These are phyloP conservation scores for Himalopsyche phryganea DNA, from an alignment of 1,140 invertebrate genomes.

Conservation along the genomic window DNA sequence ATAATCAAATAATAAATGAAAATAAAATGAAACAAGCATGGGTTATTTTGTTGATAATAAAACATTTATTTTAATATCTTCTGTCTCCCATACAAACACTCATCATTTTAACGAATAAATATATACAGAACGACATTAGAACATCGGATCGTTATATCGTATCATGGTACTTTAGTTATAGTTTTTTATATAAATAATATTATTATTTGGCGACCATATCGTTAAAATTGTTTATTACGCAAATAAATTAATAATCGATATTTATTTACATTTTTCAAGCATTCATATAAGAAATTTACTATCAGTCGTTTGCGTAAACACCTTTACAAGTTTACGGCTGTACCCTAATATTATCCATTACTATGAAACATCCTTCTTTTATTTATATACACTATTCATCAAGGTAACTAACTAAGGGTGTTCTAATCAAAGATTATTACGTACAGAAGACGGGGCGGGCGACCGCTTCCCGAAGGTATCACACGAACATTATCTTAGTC, in stretches of 20 bases:
- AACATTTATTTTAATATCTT: conserved; percentile 34
- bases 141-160: conserved; percentile 29
- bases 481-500: conserved; percentile 28
- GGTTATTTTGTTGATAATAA: conserved; percentile 33
- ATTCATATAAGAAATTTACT: conserved; percentile 34
- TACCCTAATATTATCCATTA: conserved; percentile 34
- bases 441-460: conserved; percentile 28
- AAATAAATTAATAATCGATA: conserved; percentile 34
- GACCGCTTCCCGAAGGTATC: conserved; percentile 22
- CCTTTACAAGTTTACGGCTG: conserved; percentile 27
- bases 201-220: conserved; percentile 35
- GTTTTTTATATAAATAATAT: conserved; percentile 33
- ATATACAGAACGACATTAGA: conserved; percentile 33
- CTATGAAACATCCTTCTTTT: conserved; percentile 24
- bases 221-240: conserved; percentile 33
- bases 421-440: conserved; percentile 32
- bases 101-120: conserved; percentile 33
- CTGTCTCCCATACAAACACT: conserved; percentile 32
- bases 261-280: conserved; percentile 33
- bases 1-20: conserved; percentile 9
- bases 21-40: conserved; percentile 24
- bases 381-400: conserved; percentile 32
- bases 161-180: conserved; percentile 33
- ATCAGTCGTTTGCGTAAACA: conserved; percentile 35
- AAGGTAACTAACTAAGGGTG: conserved; percentile 33